Percentiles rank a stretch among this genome's conserved stretches.
Conservation (phyloP, 1,140 invertebrate genomes). For the Doryteuthis pealeii region DNA sequence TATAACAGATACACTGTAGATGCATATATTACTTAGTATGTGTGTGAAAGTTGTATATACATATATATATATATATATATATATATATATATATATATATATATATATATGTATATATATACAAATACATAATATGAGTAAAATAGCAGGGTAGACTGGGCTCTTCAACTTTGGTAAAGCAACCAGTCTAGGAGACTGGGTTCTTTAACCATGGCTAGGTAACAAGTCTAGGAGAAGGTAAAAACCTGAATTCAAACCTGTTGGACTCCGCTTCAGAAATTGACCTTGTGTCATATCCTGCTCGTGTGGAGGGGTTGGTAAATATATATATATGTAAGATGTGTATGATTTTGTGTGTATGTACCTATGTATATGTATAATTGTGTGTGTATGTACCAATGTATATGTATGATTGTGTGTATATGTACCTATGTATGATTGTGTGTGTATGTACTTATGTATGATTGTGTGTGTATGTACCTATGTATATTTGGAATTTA, state of each 20-base stretch:
- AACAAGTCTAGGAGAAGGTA: too few relatives aligned
- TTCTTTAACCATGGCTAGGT: too few relatives aligned
- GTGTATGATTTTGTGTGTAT: neutral
- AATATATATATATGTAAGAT: slow-evolving; percentile 8
- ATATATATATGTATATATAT: slow-evolving; percentile 7
- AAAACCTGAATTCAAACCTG: too few relatives aligned
- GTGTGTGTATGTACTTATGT: neutral
- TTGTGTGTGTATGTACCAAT: neutral
- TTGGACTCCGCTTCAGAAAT: too few relatives aligned
- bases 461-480: neutral
- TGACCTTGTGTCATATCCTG: too few relatives aligned
- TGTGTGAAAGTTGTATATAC: too few relatives aligned
- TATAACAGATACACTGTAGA: too few relatives aligned
- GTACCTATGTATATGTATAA: neutral
- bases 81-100: slow-evolving; percentile 8
- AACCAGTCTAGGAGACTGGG: too few relatives aligned
- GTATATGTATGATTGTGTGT: neutral
- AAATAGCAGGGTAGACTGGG: too few relatives aligned
- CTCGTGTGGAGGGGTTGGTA: too few relatives aligned
- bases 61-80: neutral
- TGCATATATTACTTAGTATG: too few relatives aligned
- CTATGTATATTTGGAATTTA: neutral
- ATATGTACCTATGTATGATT: neutral
- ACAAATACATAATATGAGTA: neutral
- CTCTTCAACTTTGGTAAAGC: too few relatives aligned